Conservation (phyloP, 1,140 invertebrate genomes). For the Carposina sasakii region DNA sequence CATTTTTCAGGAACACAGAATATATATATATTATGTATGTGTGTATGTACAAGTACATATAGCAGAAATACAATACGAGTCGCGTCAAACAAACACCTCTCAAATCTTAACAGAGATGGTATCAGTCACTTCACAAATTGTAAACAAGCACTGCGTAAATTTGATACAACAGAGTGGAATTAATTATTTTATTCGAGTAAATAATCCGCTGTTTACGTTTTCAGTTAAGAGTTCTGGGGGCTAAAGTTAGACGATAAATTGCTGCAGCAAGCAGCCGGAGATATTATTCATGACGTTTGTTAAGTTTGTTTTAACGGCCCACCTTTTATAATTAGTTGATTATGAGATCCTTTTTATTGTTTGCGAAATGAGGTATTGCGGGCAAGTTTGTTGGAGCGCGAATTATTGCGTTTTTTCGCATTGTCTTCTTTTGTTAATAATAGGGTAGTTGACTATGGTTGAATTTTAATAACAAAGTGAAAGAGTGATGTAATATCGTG, state of each 20-base stretch:
- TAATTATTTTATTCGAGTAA: conserved; percentile 48
- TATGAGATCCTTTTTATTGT: conserved; percentile 36
- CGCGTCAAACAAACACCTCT: neutral
- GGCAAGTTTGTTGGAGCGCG: too few relatives aligned
- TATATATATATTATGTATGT: neutral
- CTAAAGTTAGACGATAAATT: conserved; percentile 59
- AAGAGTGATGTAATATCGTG: too few relatives aligned
- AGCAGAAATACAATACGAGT: too few relatives aligned
- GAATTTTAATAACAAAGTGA: too few relatives aligned
- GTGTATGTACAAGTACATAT: neutral
- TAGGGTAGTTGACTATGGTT: too few relatives aligned
- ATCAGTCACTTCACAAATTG: neutral
- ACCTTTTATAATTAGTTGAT: conserved; percentile 42
- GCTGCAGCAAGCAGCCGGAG: conserved; percentile 54
- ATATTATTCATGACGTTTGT: conserved; percentile 61
- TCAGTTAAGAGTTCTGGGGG: conserved; percentile 54
- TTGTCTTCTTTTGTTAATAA: too few relatives aligned
- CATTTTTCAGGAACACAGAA: neutral
- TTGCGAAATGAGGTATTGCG: conserved; percentile 3
- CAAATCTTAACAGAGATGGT: neutral
- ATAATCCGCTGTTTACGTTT: conserved; percentile 55
- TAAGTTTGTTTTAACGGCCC: conserved; percentile 47
- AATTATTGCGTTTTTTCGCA: too few relatives aligned
- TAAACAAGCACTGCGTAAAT: neutral
- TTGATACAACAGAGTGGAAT: conserved; percentile 21